These are phyloP conservation scores for Marmota flaviventris DNA, from an alignment of 2,113 vertebrate species.

Conservation along the genomic window DNA sequence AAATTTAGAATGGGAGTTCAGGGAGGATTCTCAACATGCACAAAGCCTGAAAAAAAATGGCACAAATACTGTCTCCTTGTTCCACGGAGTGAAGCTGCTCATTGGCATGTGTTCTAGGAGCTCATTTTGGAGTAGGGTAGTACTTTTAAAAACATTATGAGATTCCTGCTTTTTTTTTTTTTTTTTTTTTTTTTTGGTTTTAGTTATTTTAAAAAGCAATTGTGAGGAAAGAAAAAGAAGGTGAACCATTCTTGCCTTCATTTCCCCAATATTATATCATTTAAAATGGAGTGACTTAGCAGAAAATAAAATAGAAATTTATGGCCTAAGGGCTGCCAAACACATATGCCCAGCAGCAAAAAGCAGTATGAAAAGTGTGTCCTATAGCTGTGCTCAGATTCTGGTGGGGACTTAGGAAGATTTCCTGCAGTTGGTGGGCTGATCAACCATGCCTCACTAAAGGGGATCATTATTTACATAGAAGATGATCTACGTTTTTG, in stretches of 20 bases:
- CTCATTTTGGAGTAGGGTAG: neutral
- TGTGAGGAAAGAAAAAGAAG: neutral
- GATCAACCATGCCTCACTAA: neutral
- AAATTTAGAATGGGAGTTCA: neutral
- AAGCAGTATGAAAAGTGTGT: no score
- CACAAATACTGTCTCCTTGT: neutral
- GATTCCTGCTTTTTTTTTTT: neutral
- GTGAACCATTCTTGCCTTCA: neutral
- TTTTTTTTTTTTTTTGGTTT: neutral
- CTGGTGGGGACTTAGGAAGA: neutral
- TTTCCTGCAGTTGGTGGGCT: neutral
- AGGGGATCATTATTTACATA: neutral
- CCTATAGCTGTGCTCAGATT: neutral
- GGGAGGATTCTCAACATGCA: neutral
- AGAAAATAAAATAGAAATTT: neutral
- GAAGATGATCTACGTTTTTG: neutral
- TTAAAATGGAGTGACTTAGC: slow-evolving; percentile 2
- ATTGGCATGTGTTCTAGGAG: neutral
- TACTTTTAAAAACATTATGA: neutral
- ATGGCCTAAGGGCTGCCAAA: neutral
- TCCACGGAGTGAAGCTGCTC: neutral
- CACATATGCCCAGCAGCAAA: neutral
- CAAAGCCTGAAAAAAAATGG: neutral
- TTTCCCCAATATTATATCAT: neutral
- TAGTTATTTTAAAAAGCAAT: slow-evolving; percentile 49